Base-by-base conservation (phyloP, 2,888 invertebrate genomes). In the Vesta saturnalis region DNA sequence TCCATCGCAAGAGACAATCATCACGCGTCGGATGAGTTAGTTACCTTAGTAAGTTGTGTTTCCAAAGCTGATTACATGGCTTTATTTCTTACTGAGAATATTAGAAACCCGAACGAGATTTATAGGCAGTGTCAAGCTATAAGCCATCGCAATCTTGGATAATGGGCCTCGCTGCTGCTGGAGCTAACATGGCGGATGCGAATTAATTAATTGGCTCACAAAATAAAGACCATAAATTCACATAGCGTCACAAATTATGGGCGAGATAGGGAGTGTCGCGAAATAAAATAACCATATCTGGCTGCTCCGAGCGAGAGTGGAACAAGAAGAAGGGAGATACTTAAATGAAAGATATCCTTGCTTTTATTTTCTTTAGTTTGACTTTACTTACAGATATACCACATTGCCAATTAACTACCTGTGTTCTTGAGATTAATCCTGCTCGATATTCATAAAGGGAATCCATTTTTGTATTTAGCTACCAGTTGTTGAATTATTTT, bases 121-220 rank as follows among this genome's bases (percentile, higher is more conserved):
- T 83, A 83, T 81, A 73, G 81, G 75, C 81, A 77, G 78, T 81
- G 82, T 83, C 81, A 79, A 76, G 81, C 81, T 81, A 82, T 83
- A 83, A 83, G 83, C 83, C 82, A 81, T 83, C 78, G 83, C 83
- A 83, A 83, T 83, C 83, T 83, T 80, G 83, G 83, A 83, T 83
- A 83, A 83, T 83, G 83, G 82, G 81, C 77, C 78, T 71, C 79
- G 80, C 79, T 78, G 73, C 79, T 74, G 70, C 75, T 66, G 76
- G 76, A 78, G 75, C 76, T 77, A 81, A 81, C 81, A 82, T 80
- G 82, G 83, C 81, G 81, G 81, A 81, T 78, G 82, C 77, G 84
- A 83, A 84, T 83, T 84, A 84, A 84, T 84, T 84, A 84, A 84
- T 84, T 84, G 83, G 83, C 83, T 83, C 82, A 81, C 83, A 83